Evolutionary conservation across 30 jellyfish, hydroid and myxozoan genomes (phyloP).

Genomic region (Aurelia sp.): DNA sequence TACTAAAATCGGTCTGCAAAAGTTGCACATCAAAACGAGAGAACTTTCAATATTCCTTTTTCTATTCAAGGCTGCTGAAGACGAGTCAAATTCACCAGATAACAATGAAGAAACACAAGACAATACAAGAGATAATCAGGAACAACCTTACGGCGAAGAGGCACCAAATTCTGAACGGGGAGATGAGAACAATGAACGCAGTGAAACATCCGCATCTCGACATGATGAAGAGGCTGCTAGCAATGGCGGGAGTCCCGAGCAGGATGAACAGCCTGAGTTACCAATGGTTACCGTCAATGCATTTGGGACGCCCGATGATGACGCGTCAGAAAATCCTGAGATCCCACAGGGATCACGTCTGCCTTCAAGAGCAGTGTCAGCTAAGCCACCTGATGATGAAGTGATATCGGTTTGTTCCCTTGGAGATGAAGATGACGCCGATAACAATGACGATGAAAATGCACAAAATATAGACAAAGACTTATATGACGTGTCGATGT

Average conservation of each 20-base stretch:
- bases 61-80: no score
- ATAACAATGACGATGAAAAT: constrained; percentile 28
- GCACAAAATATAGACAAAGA: background rate
- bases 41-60: no score
- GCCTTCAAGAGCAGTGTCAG: constrained; percentile 12
- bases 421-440: constrained; percentile 57
- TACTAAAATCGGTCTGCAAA: no score
- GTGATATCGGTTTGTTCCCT: constrained; percentile 63
- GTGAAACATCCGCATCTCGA: background rate
- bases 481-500: constrained; percentile 36
- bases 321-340: background rate
- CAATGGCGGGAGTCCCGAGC: constrained; percentile 11
- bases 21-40: no score
- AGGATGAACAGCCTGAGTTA: constrained; percentile 10
- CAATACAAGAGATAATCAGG: no score
- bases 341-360: constrained; percentile 4
- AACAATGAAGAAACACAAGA: no score
- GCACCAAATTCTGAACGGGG: no score
- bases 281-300: constrained; percentile 62
- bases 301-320: constrained; percentile 47
- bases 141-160: no score
- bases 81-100: no score
- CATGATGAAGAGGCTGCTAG: constrained; percentile 3
- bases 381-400: constrained; percentile 21
- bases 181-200: background rate